Evolutionary conservation across 1,140 invertebrate species (phyloP).

Genomic region (Drosophila pandora): DNA sequence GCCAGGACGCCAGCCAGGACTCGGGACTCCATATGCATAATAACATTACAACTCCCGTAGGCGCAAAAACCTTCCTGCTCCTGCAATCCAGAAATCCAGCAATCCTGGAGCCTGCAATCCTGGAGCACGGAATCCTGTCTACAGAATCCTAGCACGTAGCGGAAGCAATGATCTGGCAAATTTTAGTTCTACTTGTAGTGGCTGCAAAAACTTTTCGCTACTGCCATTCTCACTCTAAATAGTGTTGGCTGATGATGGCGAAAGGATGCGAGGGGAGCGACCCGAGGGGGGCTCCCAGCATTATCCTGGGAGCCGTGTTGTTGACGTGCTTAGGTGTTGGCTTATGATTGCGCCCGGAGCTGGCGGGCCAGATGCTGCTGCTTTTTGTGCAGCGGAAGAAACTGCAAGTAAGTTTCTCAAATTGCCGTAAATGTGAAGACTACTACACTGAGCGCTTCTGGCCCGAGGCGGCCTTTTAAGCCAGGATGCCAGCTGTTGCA

Average conservation of each 20-base stretch:
- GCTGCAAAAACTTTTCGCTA: slow-evolving; percentile 69
- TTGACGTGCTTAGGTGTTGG: slow-evolving; percentile 81
- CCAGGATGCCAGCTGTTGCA: slow-evolving; percentile 27
- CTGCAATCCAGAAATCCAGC: slow-evolving; percentile 15
- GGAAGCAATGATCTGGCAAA: slow-evolving; percentile 81
- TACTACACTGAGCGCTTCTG: slow-evolving; percentile 67
- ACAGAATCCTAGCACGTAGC: slow-evolving; percentile 72
- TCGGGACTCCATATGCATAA: slow-evolving; percentile 65
- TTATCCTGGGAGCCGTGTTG: slow-evolving; percentile 52
- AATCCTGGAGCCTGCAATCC: slow-evolving; percentile 26
- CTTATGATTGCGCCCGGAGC: slow-evolving; percentile 74
- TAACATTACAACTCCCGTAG: slow-evolving; percentile 53
- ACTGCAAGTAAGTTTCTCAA: slow-evolving; percentile 80
- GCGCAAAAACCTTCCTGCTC: slow-evolving; percentile 31
- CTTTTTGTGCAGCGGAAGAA: slow-evolving; percentile 66
- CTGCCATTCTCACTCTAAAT: slow-evolving; percentile 61
- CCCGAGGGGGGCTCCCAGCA: neutral
- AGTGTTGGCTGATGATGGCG: slow-evolving; percentile 62
- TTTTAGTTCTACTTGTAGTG: slow-evolving; percentile 79
- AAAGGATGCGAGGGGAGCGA: neutral
- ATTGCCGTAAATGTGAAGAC: slow-evolving; percentile 64
- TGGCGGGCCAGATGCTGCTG: slow-evolving; percentile 56
- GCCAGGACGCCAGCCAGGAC: slow-evolving; percentile 21
- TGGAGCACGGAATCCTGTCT: neutral
- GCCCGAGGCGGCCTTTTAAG: slow-evolving; percentile 28